These are phyloP conservation scores for Metacarcinus magister DNA, from an alignment of 2,888 invertebrate genomes.

Conservation along the genomic window DNA sequence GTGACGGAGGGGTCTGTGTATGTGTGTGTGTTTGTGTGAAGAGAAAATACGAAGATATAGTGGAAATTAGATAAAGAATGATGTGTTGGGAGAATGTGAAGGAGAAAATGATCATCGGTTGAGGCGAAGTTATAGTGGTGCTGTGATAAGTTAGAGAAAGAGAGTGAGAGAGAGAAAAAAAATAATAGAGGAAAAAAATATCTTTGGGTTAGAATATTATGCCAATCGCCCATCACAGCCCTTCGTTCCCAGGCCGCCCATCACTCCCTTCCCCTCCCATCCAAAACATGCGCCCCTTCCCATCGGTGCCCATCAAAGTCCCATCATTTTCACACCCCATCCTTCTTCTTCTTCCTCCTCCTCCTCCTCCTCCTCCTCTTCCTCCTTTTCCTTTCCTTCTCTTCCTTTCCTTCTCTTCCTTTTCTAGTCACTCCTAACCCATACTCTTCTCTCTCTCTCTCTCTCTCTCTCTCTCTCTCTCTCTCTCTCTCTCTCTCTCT, in stretches of 20 bases:
- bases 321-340: background rate
- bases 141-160: conserved; percentile 12
- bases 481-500: background rate
- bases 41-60: no score
- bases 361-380: background rate
- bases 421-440: background rate
- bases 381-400: background rate
- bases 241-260: background rate
- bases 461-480: background rate
- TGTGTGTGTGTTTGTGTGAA: conserved; percentile 18
- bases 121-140: background rate
- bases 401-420: background rate
- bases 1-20: background rate
- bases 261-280: background rate
- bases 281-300: background rate
- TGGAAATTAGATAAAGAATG: no score
- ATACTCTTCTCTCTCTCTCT: background rate
- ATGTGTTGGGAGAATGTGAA: no score
- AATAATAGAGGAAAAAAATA: background rate
- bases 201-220: background rate
- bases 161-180: conserved; percentile 22
- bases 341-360: background rate
- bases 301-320: background rate
- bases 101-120: no score
- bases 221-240: background rate